phyloP scores from a whole-genome alignment of 2,888 invertebrate species.

The Leptura quadrifasciata region DNA sequence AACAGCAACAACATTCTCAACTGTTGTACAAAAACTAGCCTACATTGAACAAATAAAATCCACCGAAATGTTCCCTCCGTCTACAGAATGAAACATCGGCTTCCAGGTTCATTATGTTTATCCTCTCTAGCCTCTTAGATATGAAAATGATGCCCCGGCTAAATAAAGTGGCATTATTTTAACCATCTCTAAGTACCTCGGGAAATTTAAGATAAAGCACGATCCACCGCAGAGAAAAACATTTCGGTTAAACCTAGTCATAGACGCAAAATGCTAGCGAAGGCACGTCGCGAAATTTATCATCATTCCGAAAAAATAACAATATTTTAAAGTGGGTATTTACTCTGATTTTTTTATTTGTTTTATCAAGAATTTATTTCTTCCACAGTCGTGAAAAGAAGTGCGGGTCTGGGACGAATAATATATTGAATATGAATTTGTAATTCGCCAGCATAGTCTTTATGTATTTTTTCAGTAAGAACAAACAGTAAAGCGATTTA shows the following conservation, averaged over 20 bases:
- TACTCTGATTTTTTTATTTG: not conserved
- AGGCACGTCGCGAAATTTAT: constrained; percentile 51
- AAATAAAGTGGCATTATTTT: constrained; percentile 45
- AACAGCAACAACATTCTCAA: too few relatives aligned
- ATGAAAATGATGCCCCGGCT: constrained; percentile 21
- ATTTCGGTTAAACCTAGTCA: constrained; percentile 26
- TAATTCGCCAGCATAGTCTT: not conserved
- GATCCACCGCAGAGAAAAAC: constrained; percentile 36
- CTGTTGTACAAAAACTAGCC: too few relatives aligned
- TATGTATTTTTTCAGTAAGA: not conserved
- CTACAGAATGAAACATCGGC: not conserved
- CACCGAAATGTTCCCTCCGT: not conserved
- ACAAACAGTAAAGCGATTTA: not conserved
- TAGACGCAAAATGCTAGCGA: constrained; percentile 42
- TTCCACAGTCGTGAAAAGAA: not conserved
- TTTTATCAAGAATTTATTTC: not conserved
- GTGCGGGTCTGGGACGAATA: not conserved
- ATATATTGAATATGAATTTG: not conserved
- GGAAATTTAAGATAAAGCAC: constrained; percentile 41
- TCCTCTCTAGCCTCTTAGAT: constrained; percentile 8
- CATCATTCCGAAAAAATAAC: constrained; percentile 48
- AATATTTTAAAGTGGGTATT: constrained; percentile 42
- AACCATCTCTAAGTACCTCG: constrained; percentile 35
- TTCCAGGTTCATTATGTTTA: constrained; percentile 4
- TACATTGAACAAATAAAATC: too few relatives aligned